These are phyloP conservation scores for Phenganax stokvisi DNA, from an alignment of 92 coral and sea anemone genomes.

Conservation along the genomic window DNA sequence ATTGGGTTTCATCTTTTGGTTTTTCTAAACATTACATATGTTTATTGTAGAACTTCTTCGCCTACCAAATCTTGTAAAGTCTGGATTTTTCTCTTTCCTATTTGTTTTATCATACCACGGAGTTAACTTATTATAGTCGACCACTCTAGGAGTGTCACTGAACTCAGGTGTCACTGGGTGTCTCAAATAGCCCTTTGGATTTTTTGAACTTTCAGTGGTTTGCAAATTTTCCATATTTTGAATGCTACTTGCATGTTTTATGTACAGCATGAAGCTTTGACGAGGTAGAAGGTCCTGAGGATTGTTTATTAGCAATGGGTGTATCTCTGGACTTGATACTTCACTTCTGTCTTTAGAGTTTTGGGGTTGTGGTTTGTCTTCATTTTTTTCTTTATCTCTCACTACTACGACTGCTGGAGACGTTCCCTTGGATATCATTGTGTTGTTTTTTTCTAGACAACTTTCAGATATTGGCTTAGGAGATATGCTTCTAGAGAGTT, in stretches of 20 bases:
- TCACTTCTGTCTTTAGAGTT: conserved; percentile 9
- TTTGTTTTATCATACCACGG: conserved; percentile 18
- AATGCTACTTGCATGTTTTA: not conserved
- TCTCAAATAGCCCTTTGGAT: not conserved
- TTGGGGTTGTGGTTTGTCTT: not conserved
- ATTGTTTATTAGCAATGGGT: not conserved
- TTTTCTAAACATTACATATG: conserved; percentile 27
- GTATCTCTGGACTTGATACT: conserved; percentile 1
- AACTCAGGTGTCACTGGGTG: not conserved
- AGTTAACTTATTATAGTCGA: conserved; percentile 16
- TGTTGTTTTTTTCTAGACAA: not conserved
- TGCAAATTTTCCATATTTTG: not conserved
- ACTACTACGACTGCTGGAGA: not conserved
- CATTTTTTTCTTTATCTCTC: not conserved
- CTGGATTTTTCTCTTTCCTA: not conserved
- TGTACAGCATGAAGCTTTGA: not conserved
- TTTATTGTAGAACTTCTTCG: conserved; percentile 35
- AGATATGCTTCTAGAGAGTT: not conserved
- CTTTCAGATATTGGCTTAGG: conserved; percentile 10
- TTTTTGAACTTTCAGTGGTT: not conserved
- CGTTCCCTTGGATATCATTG: not conserved
- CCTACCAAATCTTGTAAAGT: conserved; percentile 22
- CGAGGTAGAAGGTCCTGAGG: not conserved
- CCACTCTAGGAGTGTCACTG: conserved; percentile 1
- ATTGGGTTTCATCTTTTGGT: not conserved